These are phyloP conservation scores for Empidonax traillii DNA, from an alignment of 2,113 vertebrate species.

Conservation along the genomic window DNA sequence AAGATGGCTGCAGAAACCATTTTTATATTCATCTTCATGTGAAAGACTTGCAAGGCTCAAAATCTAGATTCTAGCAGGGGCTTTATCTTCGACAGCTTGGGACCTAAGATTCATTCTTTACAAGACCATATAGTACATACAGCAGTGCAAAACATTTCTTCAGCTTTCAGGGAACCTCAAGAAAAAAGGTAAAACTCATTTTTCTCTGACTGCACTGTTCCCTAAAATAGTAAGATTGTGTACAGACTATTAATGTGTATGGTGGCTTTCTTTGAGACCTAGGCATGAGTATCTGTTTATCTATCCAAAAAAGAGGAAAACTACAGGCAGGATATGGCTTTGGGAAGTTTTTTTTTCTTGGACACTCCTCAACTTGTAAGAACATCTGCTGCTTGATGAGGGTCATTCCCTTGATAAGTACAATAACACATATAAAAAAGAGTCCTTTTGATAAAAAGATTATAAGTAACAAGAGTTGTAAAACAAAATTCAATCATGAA, in stretches of 20 bases:
- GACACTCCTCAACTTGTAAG: neutral
- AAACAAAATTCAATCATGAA: neutral
- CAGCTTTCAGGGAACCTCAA: neutral
- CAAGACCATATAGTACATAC: neutral
- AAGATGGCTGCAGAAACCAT: neutral
- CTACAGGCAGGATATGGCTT: neutral
- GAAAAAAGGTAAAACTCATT: neutral
- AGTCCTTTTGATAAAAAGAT: neutral
- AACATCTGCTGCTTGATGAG: neutral
- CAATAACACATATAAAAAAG: neutral
- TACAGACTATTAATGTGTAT: accelerated
- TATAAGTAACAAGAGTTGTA: neutral
- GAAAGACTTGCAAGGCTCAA: neutral
- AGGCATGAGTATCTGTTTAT: neutral
- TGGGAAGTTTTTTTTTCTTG: neutral
- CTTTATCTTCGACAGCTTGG: neutral
- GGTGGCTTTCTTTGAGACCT: neutral
- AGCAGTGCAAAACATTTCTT: neutral
- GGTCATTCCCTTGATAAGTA: neutral
- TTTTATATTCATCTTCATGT: slow-evolving; percentile 2
- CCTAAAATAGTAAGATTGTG: neutral
- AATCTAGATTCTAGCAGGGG: neutral
- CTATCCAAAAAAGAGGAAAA: neutral
- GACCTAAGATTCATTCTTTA: neutral
- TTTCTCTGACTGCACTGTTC: neutral